Evolutionary conservation across 53 echinoderm and acorn worm genomes (phyloP).

Genomic region (Actinopyga echinites): DNA sequence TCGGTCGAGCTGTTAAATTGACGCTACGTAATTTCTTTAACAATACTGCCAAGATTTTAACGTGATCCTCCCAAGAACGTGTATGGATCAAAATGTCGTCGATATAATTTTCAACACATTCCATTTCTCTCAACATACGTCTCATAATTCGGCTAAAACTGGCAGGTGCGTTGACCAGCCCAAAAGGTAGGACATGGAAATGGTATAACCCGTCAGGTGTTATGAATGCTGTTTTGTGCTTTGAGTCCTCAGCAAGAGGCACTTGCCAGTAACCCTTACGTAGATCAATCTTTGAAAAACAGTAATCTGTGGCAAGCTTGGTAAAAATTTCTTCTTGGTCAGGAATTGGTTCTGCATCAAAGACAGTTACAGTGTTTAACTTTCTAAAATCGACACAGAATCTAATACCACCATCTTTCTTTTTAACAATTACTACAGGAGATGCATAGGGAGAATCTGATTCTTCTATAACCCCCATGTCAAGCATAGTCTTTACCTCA

Average conservation of each 20-base stretch:
- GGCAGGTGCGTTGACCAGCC: slow-evolving; percentile 52
- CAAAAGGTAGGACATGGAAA: slow-evolving; percentile 47
- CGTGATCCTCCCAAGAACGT: slow-evolving; percentile 43
- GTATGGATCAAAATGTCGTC: slow-evolving; percentile 48
- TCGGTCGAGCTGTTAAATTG: slow-evolving; percentile 53
- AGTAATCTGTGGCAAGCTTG: slow-evolving; percentile 10
- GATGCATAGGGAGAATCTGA: slow-evolving; percentile 21
- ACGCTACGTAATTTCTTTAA: slow-evolving; percentile 47
- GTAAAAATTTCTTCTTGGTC: slow-evolving; percentile 33
- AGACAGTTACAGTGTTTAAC: not conserved
- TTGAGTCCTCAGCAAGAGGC: not conserved
- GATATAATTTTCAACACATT: slow-evolving; percentile 26
- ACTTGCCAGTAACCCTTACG: slow-evolving; percentile 46
- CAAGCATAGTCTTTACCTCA: slow-evolving; percentile 29
- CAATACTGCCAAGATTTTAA: slow-evolving; percentile 41
- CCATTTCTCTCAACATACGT: slow-evolving; percentile 23
- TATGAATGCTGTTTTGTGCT: slow-evolving; percentile 33
- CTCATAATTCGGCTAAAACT: slow-evolving; percentile 55
- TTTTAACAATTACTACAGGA: slow-evolving; percentile 20
- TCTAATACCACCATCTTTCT: slow-evolving; percentile 26
- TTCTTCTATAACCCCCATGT: slow-evolving; percentile 14
- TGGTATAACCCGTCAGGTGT: slow-evolving; percentile 51
- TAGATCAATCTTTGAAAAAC: slow-evolving; percentile 26
- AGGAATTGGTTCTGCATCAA: slow-evolving; percentile 42
- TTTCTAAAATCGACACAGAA: slow-evolving; percentile 40